These are phyloP conservation scores for Caenorhabditis sp. DNA, from an alignment of 2,888 invertebrate species.

Conservation along the genomic window DNA sequence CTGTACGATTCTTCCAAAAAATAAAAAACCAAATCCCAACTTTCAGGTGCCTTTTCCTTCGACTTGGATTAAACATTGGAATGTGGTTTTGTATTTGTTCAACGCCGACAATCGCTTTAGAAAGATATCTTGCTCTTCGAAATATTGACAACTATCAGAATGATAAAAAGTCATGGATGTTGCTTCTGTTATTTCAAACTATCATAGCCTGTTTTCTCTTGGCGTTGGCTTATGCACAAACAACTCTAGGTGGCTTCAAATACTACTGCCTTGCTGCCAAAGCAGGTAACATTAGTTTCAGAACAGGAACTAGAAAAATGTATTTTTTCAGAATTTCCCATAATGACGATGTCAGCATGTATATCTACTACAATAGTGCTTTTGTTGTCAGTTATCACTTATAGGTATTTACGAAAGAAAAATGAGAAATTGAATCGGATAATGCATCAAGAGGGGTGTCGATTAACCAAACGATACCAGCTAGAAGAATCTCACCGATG, in stretches of 20 bases:
- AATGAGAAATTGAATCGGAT: conserved; percentile 8
- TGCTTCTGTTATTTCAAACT: conserved; percentile 4
- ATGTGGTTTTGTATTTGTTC: conserved; percentile 20
- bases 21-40: no score
- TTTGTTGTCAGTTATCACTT: neutral
- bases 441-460: conserved; percentile 9
- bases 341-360: conserved; percentile 4
- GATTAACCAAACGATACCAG: conserved; percentile 13
- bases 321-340: neutral
- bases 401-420: neutral
- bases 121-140: conserved; percentile 11
- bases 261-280: conserved; percentile 14
- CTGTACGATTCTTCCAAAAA: no score
- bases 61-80: conserved; percentile 12
- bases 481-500: conserved; percentile 13
- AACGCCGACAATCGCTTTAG: conserved; percentile 12
- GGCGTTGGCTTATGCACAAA: conserved; percentile 6
- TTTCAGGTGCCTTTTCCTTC: conserved; percentile 3
- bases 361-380: conserved; percentile 8
- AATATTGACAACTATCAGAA: conserved; percentile 10
- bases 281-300: neutral
- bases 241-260: conserved; percentile 6
- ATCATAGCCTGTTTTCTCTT: conserved; percentile 1
- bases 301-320: neutral
- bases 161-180: conserved; percentile 8